Conservation (phyloP, 2,797 vertebrate genomes). For the Acrossocheilus wenchowensis region DNA sequence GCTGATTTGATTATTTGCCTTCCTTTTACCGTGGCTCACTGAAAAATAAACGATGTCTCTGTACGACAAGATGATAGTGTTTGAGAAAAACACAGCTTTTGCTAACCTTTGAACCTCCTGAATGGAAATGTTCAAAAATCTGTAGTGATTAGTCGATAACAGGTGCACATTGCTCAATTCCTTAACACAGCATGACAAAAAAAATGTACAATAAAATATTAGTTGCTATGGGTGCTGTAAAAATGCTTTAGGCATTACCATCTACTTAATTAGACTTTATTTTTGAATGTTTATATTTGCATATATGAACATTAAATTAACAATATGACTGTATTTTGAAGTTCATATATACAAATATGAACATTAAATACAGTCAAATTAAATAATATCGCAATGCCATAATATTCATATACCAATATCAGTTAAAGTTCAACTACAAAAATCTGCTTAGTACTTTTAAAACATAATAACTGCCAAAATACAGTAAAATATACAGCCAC, state of each 20-base stretch:
- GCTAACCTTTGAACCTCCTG: constrained; percentile 4
- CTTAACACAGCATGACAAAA: neutral
- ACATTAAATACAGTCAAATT: neutral
- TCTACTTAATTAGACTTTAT: neutral
- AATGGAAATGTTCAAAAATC: neutral
- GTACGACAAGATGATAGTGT: constrained; percentile 7
- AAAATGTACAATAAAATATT: neutral
- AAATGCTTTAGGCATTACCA: neutral
- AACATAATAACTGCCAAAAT: neutral
- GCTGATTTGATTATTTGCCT: constrained; percentile 63
- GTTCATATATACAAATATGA: neutral
- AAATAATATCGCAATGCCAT: neutral
- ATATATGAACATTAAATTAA: no score
- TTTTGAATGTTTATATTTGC: neutral
- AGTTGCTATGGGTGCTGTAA: neutral
- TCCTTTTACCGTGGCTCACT: constrained; percentile 54
- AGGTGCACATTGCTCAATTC: neutral
- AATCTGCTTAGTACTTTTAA: neutral
- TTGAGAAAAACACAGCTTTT: constrained; percentile 24
- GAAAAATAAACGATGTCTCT: constrained; percentile 41
- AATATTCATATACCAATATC: neutral
- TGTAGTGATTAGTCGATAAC: neutral
- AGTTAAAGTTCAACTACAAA: no score
- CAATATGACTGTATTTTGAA: neutral
- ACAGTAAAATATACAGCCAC: no score